phyloP scores from a whole-genome alignment of 2,113 vertebrate genomes.

The Eulacestoma nigropectus region DNA sequence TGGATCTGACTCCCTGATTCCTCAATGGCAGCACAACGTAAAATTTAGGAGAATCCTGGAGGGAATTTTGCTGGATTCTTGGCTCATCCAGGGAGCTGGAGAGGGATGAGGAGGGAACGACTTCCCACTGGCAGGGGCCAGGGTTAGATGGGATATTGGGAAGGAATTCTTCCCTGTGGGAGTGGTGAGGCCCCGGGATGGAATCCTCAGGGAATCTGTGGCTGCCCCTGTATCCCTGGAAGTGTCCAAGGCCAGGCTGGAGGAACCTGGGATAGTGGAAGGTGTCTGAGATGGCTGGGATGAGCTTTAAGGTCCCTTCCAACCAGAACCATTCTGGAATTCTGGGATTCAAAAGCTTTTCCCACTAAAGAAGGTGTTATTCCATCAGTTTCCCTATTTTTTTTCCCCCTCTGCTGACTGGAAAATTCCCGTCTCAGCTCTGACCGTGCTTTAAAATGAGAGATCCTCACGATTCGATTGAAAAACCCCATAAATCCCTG shows the following conservation, averaged over 20 bases:
- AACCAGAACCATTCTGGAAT: background rate
- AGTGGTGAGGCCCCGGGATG: background rate
- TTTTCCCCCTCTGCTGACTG: background rate
- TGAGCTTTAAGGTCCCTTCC: background rate
- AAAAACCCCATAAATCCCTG: rapidly evolving
- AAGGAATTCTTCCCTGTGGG: background rate
- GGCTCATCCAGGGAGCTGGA: background rate
- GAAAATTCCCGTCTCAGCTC: rapidly evolving
- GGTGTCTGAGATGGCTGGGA: background rate
- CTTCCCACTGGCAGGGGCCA: background rate
- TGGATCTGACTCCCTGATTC: background rate
- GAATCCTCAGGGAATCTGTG: background rate
- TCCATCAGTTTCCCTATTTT: background rate
- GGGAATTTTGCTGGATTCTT: background rate
- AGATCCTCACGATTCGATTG: background rate
- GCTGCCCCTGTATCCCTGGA: background rate
- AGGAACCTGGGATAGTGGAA: background rate
- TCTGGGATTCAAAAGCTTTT: background rate
- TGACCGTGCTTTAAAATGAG: background rate
- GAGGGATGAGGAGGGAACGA: background rate
- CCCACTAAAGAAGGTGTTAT: rapidly evolving
- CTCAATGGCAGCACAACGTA: background rate
- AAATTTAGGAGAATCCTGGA: background rate
- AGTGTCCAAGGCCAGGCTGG: background rate
- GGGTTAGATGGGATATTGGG: background rate